Base-by-base conservation (phyloP, 2,888 invertebrate species). In the Epirrhoe tristata region DNA sequence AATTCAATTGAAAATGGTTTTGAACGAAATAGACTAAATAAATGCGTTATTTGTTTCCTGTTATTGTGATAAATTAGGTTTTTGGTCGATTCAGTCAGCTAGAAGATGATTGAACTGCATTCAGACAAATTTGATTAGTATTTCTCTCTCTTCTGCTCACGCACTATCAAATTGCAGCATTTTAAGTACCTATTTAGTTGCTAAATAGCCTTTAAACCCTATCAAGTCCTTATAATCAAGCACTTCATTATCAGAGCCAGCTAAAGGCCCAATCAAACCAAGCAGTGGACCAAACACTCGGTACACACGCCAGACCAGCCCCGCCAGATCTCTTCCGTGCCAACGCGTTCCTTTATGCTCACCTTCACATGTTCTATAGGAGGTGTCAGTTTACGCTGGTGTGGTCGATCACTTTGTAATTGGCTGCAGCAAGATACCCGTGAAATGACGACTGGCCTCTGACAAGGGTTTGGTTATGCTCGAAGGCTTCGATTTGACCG, bases 331-430 rank as follows among this genome's bases (percentile, higher is more conserved):
- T 66, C 59, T 80, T 67, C 58, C 50, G 63, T 68, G 67, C 67
- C 64, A 70, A 74, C 64, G 60, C 43, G 56, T 66, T 60, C 76
- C 70, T 67, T 64, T 70, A 3, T 56, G 56, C 12, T 63, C 17
- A 58, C 31, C 24, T 61, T 59, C 63, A 63, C 36, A 51, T 39
- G 39, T 8, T 54, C 24, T 69, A 60, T 74, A 64, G 61, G 64
- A n/a, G 71, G 74, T 24, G 62, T 83, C 86, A 73, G 32, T 1
- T 6, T 8, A 61, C 7, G 59, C 69, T 83, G 86, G 86, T 74
- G 73, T 82, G 86, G 90, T 87, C 90, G 87, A 88, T 91, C 90
- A 89, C 87, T 85, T 83, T 87, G 90, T 91, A 91, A 91, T 91
- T 91, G 91, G 86, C 85, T 87, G 85, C 85, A 85, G 74, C 83